A percentile compares a stretch with the other conserved stretches of the same genome.
These are phyloP conservation scores for Patella ulyssiponensis DNA, from an alignment of 2,888 invertebrate species.

Conservation along the genomic window DNA sequence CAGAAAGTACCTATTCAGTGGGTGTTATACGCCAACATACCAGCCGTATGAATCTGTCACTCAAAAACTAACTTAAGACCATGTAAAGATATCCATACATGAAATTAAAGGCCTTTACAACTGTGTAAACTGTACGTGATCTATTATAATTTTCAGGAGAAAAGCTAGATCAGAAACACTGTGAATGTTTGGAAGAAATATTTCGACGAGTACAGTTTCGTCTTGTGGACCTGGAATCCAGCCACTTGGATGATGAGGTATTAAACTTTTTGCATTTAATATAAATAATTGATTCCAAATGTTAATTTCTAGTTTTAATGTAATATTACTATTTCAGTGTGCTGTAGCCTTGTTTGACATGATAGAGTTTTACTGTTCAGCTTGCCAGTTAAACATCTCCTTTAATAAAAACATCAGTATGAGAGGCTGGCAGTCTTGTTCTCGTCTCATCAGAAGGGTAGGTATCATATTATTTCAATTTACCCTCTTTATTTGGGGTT, in stretches of 20 bases:
- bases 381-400: constrained; percentile 82
- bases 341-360: constrained; percentile 89
- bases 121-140: background rate
- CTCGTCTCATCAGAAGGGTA: constrained; percentile 85
- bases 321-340: constrained; percentile 69
- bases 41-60: too few relatives aligned
- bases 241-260: constrained; percentile 82
- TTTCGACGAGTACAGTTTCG: constrained; percentile 84
- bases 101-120: too few relatives aligned
- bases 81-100: too few relatives aligned
- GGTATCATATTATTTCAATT: constrained; percentile 16
- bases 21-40: too few relatives aligned
- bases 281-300: too few relatives aligned
- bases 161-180: constrained; percentile 79
- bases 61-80: too few relatives aligned
- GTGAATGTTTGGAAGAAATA: constrained; percentile 88
- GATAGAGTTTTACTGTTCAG: constrained; percentile 92
- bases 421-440: constrained; percentile 88
- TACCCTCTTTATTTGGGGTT: background rate
- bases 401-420: constrained; percentile 83
- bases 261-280: constrained; percentile 26
- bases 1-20: too few relatives aligned
- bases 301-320: too few relatives aligned
- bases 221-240: constrained; percentile 80
- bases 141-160: constrained; percentile 74